Evolutionary conservation across 2,888 invertebrate species (phyloP).

Genomic region (Sarcophaga carnaria): DNA sequence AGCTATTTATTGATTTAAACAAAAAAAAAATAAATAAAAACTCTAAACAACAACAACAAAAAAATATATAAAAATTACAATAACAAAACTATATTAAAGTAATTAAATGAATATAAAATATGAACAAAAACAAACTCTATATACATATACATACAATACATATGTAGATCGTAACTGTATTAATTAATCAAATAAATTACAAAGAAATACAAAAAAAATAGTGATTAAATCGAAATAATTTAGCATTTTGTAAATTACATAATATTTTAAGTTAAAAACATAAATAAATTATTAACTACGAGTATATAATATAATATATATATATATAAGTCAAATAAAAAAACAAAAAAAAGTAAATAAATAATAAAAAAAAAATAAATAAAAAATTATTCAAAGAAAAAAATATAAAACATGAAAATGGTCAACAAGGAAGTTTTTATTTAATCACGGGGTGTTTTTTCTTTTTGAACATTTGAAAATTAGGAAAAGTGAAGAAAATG

Average conservation of each 20-base stretch:
- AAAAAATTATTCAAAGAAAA: too few relatives aligned
- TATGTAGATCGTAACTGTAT: too few relatives aligned
- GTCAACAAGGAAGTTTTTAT: too few relatives aligned
- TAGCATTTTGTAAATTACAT: constrained; percentile 4
- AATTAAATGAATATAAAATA: too few relatives aligned
- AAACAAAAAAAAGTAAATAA: constrained; percentile 38
- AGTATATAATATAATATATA: background rate
- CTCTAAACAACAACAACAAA: background rate
- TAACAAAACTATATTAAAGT: too few relatives aligned
- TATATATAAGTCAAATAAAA: background rate
- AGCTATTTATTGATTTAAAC: constrained; percentile 4
- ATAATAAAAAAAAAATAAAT: background rate
- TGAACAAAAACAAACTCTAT: too few relatives aligned
- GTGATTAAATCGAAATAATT: background rate
- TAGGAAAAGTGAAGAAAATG: too few relatives aligned
- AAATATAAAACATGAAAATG: too few relatives aligned
- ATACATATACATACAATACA: too few relatives aligned
- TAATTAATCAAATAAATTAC: too few relatives aligned
- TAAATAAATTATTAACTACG: constrained; percentile 10
- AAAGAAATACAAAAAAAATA: background rate
- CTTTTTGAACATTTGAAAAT: too few relatives aligned
- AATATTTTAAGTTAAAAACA: constrained; percentile 15
- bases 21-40: background rate
- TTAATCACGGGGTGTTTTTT: too few relatives aligned
- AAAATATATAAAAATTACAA: background rate